phyloP scores from a whole-genome alignment of 2,888 invertebrate species.

The Danaus chrysippus region DNA sequence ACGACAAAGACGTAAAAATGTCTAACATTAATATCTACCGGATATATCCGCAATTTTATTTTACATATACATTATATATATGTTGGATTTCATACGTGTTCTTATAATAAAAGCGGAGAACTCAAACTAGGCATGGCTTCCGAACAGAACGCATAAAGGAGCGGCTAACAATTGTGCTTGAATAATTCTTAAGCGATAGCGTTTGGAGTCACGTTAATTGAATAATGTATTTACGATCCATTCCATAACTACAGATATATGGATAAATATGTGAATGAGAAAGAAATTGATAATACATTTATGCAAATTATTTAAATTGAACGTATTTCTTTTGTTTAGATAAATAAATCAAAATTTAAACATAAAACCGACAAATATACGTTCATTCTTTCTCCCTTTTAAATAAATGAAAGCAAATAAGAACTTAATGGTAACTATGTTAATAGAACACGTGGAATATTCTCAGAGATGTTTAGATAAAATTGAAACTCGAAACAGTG shows the following conservation, averaged over 20 bases:
- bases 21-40: conserved; percentile 25
- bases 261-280: too few species aligned
- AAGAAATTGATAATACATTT: too few species aligned
- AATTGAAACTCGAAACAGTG: background rate
- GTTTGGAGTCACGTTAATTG: background rate
- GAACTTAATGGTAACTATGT: too few species aligned
- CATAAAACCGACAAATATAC: too few species aligned
- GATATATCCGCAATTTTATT: conserved; percentile 32
- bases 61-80: conserved; percentile 30
- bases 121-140: conserved; percentile 36
- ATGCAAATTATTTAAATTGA: too few species aligned
- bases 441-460: too few species aligned
- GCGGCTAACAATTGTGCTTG: conserved; percentile 28
- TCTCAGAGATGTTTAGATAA: background rate
- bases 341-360: too few species aligned
- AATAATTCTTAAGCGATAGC: conserved; percentile 21
- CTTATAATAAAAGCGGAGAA: conserved; percentile 37
- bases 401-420: too few species aligned
- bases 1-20: conserved; percentile 20
- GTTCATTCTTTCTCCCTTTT: too few species aligned
- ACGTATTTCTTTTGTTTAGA: too few species aligned
- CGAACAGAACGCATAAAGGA: conserved; percentile 37
- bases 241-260: too few species aligned
- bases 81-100: conserved; percentile 30
- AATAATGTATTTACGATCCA: too few species aligned